Conservation (phyloP, 2,888 invertebrate genomes). For the Elysia crispata region DNA sequence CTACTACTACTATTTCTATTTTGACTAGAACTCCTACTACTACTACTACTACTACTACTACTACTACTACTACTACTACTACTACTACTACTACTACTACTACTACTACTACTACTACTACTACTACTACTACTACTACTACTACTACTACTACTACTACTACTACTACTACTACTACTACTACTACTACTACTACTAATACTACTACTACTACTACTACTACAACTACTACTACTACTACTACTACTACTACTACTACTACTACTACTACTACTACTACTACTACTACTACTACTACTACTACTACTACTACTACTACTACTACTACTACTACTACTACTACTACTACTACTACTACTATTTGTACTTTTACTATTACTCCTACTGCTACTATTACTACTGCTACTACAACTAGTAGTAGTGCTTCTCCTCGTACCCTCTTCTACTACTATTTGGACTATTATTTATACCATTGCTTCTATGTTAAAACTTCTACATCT, state of each 20-base stretch:
- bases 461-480: too few species aligned
- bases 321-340: slow-evolving; percentile 36
- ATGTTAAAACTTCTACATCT: too few species aligned
- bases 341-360: too few species aligned
- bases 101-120: slow-evolving; percentile 30
- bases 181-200: too few species aligned
- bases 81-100: slow-evolving; percentile 35
- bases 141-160: slow-evolving; percentile 42
- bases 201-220: too few species aligned
- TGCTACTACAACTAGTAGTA: too few species aligned
- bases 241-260: slow-evolving; percentile 1
- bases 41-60: slow-evolving; percentile 37
- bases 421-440: slow-evolving; percentile 42
- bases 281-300: slow-evolving; percentile 30
- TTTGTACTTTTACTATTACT: slow-evolving; percentile 20
- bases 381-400: slow-evolving; percentile 27
- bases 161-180: slow-evolving; percentile 43
- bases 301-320: slow-evolving; percentile 35
- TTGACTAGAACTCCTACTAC: too few species aligned
- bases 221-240: slow-evolving; percentile 24
- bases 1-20: too few species aligned
- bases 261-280: slow-evolving; percentile 26
- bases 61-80: slow-evolving; percentile 37
- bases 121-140: slow-evolving; percentile 41
- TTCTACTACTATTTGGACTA: slow-evolving; percentile 36